Conservation (phyloP, 35 echinoderm and acorn worm genomes). For the Apostichopus parvimensis region DNA sequence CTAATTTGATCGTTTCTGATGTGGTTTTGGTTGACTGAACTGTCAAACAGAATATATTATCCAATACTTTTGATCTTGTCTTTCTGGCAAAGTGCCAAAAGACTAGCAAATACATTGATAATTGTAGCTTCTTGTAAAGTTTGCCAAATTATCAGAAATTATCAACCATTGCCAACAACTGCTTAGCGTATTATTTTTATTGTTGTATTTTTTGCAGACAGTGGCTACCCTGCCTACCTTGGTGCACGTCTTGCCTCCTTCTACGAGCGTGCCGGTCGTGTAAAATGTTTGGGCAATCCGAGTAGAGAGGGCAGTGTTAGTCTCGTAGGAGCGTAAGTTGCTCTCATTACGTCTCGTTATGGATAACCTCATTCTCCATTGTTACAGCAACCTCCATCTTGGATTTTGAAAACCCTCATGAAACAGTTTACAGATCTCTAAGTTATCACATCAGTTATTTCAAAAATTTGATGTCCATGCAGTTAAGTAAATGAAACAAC, state of each 20-base stretch:
- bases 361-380: background rate
- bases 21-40: too few relatives aligned
- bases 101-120: too few relatives aligned
- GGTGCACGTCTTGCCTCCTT: constrained; percentile 71
- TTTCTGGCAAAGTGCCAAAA: too few relatives aligned
- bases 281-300: constrained; percentile 95
- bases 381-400: background rate
- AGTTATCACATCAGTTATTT: background rate
- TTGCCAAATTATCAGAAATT: too few relatives aligned
- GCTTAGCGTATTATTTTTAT: background rate
- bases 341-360: background rate
- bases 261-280: constrained; percentile 83
- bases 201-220: too few relatives aligned
- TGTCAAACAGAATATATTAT: too few relatives aligned
- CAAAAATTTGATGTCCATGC: background rate
- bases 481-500: too few relatives aligned
- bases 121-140: too few relatives aligned
- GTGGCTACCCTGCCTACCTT: too few relatives aligned
- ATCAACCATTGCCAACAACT: too few relatives aligned
- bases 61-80: too few relatives aligned
- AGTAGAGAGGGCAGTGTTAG: constrained; percentile 96
- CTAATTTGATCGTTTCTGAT: too few relatives aligned
- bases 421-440: background rate
- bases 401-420: background rate
- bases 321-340: constrained; percentile 92